A percentile compares a stretch with the other conserved stretches of the same genome.
Conservation (phyloP, 1,140 invertebrate species). For the Pogonus chalceus region DNA sequence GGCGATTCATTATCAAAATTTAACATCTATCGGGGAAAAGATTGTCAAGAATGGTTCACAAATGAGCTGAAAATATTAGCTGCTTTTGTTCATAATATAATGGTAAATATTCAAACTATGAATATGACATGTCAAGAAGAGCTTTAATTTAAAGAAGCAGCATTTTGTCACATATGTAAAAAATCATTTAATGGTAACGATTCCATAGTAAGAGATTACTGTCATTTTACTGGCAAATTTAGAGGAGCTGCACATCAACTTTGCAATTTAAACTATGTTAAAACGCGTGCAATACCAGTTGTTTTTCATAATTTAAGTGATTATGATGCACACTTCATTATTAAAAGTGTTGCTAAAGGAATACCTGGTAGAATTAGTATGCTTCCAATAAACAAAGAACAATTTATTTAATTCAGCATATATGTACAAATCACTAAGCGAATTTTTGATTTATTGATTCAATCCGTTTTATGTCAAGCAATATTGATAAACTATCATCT, state of each 20-base stretch:
- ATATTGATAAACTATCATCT: constrained; percentile 18
- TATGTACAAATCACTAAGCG: constrained; percentile 11
- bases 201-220: constrained; percentile 23
- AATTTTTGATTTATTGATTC: constrained; percentile 21
- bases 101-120: too few species aligned
- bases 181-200: not conserved
- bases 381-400: constrained; percentile 18
- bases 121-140: too few species aligned
- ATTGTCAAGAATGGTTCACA: too few species aligned
- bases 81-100: too few species aligned
- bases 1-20: too few species aligned
- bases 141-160: too few species aligned
- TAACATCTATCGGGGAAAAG: too few species aligned
- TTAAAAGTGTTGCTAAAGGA: constrained; percentile 18
- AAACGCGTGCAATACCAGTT: constrained; percentile 31
- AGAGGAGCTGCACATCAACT: too few species aligned
- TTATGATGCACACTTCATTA: constrained; percentile 31
- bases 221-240: constrained; percentile 23
- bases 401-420: constrained; percentile 22
- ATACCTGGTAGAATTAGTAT: constrained; percentile 18
- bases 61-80: too few species aligned
- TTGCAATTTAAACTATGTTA: too few species aligned
- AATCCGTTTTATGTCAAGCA: constrained; percentile 18
- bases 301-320: too few species aligned
- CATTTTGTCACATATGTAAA: too few species aligned